Evolutionary conservation across 2,888 invertebrate genomes (phyloP), one percentile per base, ranked within the genome.

Genomic region (Polydrusus tereticollis): DNA sequence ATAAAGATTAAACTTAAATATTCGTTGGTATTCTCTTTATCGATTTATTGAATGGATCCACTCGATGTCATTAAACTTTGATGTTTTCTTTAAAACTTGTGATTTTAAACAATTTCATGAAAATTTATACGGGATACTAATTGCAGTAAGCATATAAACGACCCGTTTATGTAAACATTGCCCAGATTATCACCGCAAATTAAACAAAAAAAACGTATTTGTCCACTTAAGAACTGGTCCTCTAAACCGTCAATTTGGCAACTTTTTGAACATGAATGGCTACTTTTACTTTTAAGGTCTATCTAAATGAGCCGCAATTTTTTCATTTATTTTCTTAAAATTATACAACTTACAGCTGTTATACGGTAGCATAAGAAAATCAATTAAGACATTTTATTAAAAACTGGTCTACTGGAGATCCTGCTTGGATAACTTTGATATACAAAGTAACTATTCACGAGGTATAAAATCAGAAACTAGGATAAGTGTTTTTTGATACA

Each of bases 241-340:
- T 18, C 16, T 33, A 45, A 60, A 21, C 33, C 62, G 47, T 5
- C 47, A 62, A 33, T 62, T 62, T 62, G 47, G 47, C 12, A 47
- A 62, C 62, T 45, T 23, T 59, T 29, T 45, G 29, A 62, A 45
- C 62, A 16, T 12, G 47, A 47, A 45, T 47, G 47, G 62, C 33
- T 47, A 62, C 62, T 62, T 62, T 62, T 62, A 62, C 62, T 62
- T 62, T 62, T 62, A 47, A 62, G 33, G 16, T 33, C 18, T 45
- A 62, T 62, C 47, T 43, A 29, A 55, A 55, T 16, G 43, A 60
- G 10, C 12, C 14, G 26, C 7, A 18, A 23, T 45, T 60, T 60
- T 62, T 60, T 60, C 38, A 18, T 62, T 47, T 23, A 29, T 45
- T 47, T 23, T 26, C 21, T 45, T 62, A 4, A 26, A 62, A 62